These are phyloP conservation scores for Malurus alboscapulatus DNA, from an alignment of 2,113 vertebrate species.

Conservation along the genomic window DNA sequence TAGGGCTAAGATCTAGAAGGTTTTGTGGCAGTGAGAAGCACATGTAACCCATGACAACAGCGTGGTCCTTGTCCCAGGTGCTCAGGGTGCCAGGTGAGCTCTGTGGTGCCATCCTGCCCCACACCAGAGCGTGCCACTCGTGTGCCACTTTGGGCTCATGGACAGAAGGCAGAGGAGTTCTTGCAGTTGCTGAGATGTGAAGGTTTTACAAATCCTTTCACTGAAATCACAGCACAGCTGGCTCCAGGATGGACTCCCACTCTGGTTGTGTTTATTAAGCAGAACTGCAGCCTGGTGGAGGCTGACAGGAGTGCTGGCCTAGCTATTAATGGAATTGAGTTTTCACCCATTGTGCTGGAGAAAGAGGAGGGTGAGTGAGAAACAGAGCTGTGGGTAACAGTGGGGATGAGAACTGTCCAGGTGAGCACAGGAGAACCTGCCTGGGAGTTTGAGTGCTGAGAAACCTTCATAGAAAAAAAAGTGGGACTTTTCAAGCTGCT, in stretches of 20 bases:
- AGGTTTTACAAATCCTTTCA: not conserved
- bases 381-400: not conserved
- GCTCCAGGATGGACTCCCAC: not conserved
- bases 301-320: not conserved
- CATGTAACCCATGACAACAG: not conserved
- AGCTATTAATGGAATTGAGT: not conserved
- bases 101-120: not conserved
- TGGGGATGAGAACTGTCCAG: not conserved
- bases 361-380: not conserved
- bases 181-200: not conserved
- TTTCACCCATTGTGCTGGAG: not conserved
- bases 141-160: not conserved
- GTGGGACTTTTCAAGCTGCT: not conserved
- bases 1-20: not conserved
- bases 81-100: not conserved
- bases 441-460: not conserved
- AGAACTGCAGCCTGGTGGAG: not conserved
- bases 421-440: not conserved
- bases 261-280: not conserved
- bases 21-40: not conserved
- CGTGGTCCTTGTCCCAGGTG: not conserved
- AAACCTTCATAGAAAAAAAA: not conserved
- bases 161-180: not conserved
- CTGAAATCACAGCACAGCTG: not conserved
- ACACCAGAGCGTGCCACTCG: fast-evolving